A percentile compares a stretch with the other conserved stretches of the same genome.
Evolutionary conservation across 2,113 vertebrate species (phyloP).

Genomic region (Etia nguti): DNA sequence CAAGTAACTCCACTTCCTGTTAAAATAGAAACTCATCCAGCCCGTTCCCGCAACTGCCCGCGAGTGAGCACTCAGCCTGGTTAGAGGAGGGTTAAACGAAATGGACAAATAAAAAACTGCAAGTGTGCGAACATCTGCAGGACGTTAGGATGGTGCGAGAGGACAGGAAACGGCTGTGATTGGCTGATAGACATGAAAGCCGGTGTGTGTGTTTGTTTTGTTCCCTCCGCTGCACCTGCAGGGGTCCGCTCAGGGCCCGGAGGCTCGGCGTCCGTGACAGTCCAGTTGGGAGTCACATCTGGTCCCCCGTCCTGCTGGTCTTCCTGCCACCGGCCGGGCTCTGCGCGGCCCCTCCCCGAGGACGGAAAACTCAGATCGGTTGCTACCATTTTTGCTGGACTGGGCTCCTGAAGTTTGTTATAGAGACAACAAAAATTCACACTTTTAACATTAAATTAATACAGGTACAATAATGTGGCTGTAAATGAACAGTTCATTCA

Average conservation of each 20-base stretch:
- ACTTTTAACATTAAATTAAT: not conserved
- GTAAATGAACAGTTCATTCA: not conserved
- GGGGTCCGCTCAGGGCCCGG: not conserved
- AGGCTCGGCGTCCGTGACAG: conserved; percentile 1
- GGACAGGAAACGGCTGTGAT: conserved; percentile 29
- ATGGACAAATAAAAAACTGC: not conserved
- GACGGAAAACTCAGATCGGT: conserved; percentile 12
- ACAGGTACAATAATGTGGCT: not conserved
- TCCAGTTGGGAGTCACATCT: conserved; percentile 29
- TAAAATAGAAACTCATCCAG: not conserved
- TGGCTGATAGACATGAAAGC: conserved; percentile 13
- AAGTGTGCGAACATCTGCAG: conserved; percentile 44
- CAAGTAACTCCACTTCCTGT: conserved; percentile 1
- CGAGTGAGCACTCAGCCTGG: not conserved
- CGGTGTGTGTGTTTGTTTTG: conserved; percentile 9
- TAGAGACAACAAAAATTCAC: not conserved
- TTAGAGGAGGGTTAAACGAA: not conserved
- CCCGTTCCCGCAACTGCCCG: not conserved
- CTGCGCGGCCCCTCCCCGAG: not conserved
- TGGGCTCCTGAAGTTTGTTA: conserved; percentile 46
- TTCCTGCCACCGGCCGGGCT: conserved; percentile 34
- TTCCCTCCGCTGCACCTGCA: conserved; percentile 36
- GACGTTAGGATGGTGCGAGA: not conserved
- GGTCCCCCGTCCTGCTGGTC: conserved; percentile 1
- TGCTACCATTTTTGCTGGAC: conserved; percentile 65